Evolutionary conservation across 2,113 vertebrate genomes (phyloP), one percentile per base, ranked within the genome.

Genomic region (Meles meles): DNA sequence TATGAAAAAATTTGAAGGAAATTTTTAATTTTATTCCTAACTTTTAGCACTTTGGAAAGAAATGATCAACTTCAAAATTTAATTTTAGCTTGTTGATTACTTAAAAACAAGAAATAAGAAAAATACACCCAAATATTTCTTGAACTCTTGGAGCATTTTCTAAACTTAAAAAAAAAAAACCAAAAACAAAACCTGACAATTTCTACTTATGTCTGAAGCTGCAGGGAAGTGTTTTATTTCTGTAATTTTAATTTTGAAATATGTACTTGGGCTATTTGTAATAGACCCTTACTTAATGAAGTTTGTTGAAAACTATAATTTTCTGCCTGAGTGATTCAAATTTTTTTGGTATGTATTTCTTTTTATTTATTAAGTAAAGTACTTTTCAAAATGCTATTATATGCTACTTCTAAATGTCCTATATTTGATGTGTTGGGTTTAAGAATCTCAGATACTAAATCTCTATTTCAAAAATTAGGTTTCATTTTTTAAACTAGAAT

Each of bases 161-260:
- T 57, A 80, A 91, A 93, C 18, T 49, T 79, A 11, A 34, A 34
- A 34, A 34, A 49, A 49, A 12, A 39, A 90, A 93, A 84, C 8
- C 23, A 59, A 5, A 63, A 6, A 61, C 21, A 61, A 23, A 69
- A 29, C 34, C 7, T 87, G 91, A 31, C 55, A 71, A 13, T 85
- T 97, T 98, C 55, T 94, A 31, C 55, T 96, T 92, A 23, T 92
- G 29, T 90, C 34, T 80, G 59, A 88, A 94, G 20, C 29, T 92
- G 6, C n/a, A 94, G 37, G 57, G 37, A 88, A 93, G 31, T 9
- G 8, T 84, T 97, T 95, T 76, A 69, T 59, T 92, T 92, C 49
- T 90, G 17, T 71, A 74, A 97, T 95, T 97, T 97, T 94, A 88
- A 79, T 76, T 93, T 97, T 7, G 47, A 91, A 96, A 88, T 93